These are phyloP conservation scores for Eurosta solidaginis DNA, from an alignment of 1,140 invertebrate genomes.

Conservation along the genomic window DNA sequence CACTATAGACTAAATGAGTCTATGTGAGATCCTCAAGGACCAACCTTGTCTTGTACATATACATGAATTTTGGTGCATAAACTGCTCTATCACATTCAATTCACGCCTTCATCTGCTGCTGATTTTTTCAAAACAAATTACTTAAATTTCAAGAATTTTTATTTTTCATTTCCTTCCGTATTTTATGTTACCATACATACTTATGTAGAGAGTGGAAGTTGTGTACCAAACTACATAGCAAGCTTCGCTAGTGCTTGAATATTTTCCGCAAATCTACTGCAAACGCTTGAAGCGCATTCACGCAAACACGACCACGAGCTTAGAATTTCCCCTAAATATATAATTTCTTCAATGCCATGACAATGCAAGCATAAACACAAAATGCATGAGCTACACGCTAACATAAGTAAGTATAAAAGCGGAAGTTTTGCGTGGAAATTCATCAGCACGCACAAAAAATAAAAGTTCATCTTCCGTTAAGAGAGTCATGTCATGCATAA, in stretches of 20 bases:
- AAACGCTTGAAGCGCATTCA: not conserved
- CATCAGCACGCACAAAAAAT: slow-evolving; percentile 17
- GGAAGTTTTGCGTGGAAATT: not conserved
- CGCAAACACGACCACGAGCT: not conserved
- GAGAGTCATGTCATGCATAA: not conserved
- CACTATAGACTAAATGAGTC: no score
- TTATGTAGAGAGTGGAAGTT: not conserved
- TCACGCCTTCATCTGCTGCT: not conserved
- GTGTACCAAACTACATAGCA: not conserved
- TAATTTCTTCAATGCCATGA: not conserved
- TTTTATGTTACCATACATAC: not conserved
- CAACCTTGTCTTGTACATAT: no score
- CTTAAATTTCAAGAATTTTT: not conserved
- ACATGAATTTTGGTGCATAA: no score
- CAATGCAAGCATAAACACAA: slow-evolving; percentile 4
- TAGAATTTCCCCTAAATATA: not conserved
- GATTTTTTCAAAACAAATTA: not conserved
- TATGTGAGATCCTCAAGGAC: no score
- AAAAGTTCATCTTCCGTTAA: slow-evolving; percentile 21
- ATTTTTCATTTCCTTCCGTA: not conserved
- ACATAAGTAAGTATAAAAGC: not conserved
- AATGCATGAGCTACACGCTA: slow-evolving; percentile 4
- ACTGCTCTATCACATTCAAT: not conserved
- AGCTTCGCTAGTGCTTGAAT: not conserved
- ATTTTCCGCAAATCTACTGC: not conserved